A percentile compares a stretch with the other conserved stretches of the same genome.
phyloP scores from a whole-genome alignment of 64 coral and sea anemone species.

The Montipora capricornis region DNA sequence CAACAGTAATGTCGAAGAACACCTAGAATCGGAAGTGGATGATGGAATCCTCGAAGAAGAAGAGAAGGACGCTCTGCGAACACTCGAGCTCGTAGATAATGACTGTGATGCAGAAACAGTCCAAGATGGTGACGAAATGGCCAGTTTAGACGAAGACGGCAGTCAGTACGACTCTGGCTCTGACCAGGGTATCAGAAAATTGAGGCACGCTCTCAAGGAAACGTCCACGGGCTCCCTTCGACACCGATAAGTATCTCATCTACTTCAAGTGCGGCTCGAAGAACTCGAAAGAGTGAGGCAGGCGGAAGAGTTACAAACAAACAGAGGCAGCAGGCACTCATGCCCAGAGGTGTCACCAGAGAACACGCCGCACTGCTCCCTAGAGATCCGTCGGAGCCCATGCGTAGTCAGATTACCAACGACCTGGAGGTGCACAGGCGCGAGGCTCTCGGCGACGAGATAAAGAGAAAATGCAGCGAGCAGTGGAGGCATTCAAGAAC shows the following conservation, averaged over 20 bases:
- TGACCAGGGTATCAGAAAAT: no score
- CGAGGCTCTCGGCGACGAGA: background rate
- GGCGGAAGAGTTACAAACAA: background rate
- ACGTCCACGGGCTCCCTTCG: background rate
- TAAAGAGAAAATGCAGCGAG: background rate
- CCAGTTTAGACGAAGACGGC: no score
- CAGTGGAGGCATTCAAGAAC: background rate
- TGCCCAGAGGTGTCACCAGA: background rate
- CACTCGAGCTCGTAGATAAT: no score
- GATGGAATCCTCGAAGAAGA: background rate
- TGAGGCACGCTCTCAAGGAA: no score
- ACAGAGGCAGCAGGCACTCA: background rate
- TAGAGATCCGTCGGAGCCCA: background rate
- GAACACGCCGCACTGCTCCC: background rate
- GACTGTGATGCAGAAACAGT: no score
- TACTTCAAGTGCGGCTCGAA: background rate
- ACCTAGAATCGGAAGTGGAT: background rate
- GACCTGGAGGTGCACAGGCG: background rate
- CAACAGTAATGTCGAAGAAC: background rate
- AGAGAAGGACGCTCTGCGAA: slow-evolving; percentile 2
- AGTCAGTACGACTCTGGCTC: no score
- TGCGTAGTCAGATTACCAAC: background rate
- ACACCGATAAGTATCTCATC: background rate
- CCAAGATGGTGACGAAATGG: no score
- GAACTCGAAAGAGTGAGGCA: background rate